Conservation (phyloP, 2,797 vertebrate genomes). For the Echiichthys vipera region DNA sequence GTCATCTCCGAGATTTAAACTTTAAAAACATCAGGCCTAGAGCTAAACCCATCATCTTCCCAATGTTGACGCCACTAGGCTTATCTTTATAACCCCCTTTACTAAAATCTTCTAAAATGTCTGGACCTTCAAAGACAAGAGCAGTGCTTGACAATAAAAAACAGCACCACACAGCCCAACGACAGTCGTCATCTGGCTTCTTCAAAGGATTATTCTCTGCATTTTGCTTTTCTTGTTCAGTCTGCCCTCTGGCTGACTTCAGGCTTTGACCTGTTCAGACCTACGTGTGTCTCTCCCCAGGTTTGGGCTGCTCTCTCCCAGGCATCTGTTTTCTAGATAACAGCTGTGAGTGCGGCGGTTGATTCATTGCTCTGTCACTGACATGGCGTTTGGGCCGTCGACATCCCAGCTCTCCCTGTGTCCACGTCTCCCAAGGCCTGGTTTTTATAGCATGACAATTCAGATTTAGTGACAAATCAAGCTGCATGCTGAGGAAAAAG, state of each 20-base stretch:
- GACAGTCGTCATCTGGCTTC: slow-evolving; percentile 34
- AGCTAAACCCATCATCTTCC: slow-evolving; percentile 12
- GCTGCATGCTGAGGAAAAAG: slow-evolving; percentile 41
- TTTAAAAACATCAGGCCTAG: background rate
- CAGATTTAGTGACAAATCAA: slow-evolving; percentile 79
- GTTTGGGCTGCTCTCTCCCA: slow-evolving; percentile 45
- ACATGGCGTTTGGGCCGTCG: slow-evolving; percentile 59
- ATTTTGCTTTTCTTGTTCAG: slow-evolving; percentile 56
- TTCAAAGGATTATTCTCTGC: slow-evolving; percentile 15
- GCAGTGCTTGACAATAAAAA: slow-evolving; percentile 43
- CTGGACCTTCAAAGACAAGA: slow-evolving; percentile 36
- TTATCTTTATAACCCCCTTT: slow-evolving; percentile 40
- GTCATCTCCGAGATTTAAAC: too few relatives aligned
- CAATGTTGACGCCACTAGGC: slow-evolving; percentile 1
- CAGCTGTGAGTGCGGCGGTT: slow-evolving; percentile 48
- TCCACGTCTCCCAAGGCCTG: slow-evolving; percentile 53
- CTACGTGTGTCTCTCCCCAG: slow-evolving; percentile 45
- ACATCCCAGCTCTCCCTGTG: slow-evolving; percentile 59
- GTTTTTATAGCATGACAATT: slow-evolving; percentile 69
- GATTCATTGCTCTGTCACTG: slow-evolving; percentile 82
- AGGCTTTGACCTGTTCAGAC: slow-evolving; percentile 62
- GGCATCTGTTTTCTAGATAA: slow-evolving; percentile 85
- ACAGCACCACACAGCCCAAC: background rate
- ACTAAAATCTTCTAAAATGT: slow-evolving; percentile 29
- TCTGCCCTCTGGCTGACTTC: slow-evolving; percentile 66